phyloP scores from a whole-genome alignment of 1,140 invertebrate genomes.

The Cepaea nemoralis region DNA sequence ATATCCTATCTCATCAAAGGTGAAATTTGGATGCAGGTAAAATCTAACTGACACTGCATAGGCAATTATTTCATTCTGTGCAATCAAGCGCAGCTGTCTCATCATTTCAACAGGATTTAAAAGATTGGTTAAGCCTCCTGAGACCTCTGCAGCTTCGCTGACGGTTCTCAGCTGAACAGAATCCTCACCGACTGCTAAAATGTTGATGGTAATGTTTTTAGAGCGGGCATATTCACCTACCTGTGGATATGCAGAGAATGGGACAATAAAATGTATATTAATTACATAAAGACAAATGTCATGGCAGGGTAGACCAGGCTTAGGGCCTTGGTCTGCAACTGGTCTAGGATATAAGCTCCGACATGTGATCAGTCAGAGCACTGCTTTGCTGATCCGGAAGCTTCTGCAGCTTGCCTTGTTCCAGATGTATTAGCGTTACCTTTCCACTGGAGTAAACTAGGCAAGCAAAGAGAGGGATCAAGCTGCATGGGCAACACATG shows the following conservation, averaged over 20 bases:
- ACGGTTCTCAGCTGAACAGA: slow-evolving; percentile 57
- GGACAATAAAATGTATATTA: not conserved
- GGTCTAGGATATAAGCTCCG: no score
- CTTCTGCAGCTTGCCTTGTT: no score
- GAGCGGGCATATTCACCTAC: slow-evolving; percentile 61
- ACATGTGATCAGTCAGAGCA: no score
- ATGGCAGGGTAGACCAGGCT: no score
- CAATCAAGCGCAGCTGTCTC: slow-evolving; percentile 61
- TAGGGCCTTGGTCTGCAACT: no score
- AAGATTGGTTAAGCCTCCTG: slow-evolving; percentile 64
- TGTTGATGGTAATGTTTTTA: slow-evolving; percentile 61
- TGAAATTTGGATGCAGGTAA: slow-evolving; percentile 58
- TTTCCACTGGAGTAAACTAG: no score
- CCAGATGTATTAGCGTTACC: no score
- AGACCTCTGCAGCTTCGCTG: slow-evolving; percentile 56
- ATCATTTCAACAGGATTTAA: slow-evolving; percentile 64
- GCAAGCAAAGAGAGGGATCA: no score
- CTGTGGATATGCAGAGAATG: slow-evolving; percentile 40
- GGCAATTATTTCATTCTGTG: slow-evolving; percentile 66
- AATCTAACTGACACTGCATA: slow-evolving; percentile 58
- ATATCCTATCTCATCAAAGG: slow-evolving; percentile 60
- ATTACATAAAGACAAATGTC: not conserved
- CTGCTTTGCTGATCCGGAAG: no score
- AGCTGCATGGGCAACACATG: no score
- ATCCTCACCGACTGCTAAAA: slow-evolving; percentile 63